Evolutionary conservation across 2,113 vertebrate species (phyloP).

Genomic region (Hippoglossus stenolepis): DNA sequence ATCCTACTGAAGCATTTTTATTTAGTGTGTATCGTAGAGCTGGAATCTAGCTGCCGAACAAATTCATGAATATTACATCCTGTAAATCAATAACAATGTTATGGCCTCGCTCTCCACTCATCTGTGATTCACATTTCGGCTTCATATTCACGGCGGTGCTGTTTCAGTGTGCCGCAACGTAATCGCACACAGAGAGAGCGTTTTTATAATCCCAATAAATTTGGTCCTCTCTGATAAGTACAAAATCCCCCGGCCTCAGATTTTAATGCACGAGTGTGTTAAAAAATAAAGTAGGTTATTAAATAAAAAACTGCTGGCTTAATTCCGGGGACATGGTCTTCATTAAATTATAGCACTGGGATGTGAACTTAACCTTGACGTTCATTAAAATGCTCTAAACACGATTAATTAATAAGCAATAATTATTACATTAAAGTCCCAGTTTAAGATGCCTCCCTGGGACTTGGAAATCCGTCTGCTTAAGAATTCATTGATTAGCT

Average conservation of each 20-base stretch:
- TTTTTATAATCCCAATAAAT: constrained; percentile 66
- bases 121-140: constrained; percentile 47
- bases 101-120: constrained; percentile 27
- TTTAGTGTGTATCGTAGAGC: background rate
- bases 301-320: constrained; percentile 37
- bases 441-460: constrained; percentile 20
- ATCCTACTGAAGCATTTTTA: background rate
- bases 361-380: constrained; percentile 61
- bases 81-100: constrained; percentile 46
- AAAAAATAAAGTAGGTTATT: constrained; percentile 61
- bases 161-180: constrained; percentile 18
- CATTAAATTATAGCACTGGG: constrained; percentile 54
- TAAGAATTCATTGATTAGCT: constrained; percentile 49
- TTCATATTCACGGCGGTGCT: constrained; percentile 19
- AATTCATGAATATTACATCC: constrained; percentile 30
- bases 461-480: background rate
- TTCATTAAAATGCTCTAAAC: constrained; percentile 68
- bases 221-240: constrained; percentile 40
- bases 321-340: constrained; percentile 33
- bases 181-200: constrained; percentile 47
- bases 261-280: constrained; percentile 47
- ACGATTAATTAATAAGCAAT: constrained; percentile 68
- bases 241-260: constrained; percentile 52
- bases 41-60: constrained; percentile 11
- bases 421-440: constrained; percentile 61